Evolutionary conservation across 2,113 vertebrate species (phyloP).

Genomic region (Oreochromis tanganicae): DNA sequence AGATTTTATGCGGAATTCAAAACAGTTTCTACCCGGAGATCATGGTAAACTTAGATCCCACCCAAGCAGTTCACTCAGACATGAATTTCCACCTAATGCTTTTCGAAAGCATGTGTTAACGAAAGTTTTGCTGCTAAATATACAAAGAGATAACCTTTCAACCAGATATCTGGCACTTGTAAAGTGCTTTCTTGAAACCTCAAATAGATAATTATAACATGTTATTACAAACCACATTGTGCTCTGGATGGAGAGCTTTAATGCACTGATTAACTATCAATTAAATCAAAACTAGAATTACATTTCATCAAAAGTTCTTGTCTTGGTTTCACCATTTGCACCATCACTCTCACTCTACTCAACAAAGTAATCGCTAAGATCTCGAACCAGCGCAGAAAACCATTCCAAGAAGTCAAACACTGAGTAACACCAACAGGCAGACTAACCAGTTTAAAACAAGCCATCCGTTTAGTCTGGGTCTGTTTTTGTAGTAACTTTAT

Average conservation of each 20-base stretch:
- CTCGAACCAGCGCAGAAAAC: neutral
- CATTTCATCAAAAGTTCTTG: neutral
- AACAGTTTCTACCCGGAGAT: neutral
- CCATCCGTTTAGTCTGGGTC: neutral
- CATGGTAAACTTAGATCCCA: neutral
- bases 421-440: neutral
- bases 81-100: conserved; percentile 1
- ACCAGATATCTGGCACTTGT: neutral
- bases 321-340: neutral
- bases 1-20: conserved; percentile 37
- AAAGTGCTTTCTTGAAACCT: neutral
- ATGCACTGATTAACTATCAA: neutral
- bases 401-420: neutral
- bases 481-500: neutral
- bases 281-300: neutral
- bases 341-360: neutral
- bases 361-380: neutral
- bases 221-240: neutral
- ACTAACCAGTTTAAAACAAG: neutral
- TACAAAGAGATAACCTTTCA: neutral
- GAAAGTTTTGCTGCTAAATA: neutral
- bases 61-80: neutral
- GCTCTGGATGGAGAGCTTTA: neutral
- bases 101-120: neutral
- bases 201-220: neutral